Evolutionary conservation across 2,888 invertebrate genomes (phyloP), one percentile per base, ranked within the genome.

Genomic region (Eumerus sabulonum): DNA sequence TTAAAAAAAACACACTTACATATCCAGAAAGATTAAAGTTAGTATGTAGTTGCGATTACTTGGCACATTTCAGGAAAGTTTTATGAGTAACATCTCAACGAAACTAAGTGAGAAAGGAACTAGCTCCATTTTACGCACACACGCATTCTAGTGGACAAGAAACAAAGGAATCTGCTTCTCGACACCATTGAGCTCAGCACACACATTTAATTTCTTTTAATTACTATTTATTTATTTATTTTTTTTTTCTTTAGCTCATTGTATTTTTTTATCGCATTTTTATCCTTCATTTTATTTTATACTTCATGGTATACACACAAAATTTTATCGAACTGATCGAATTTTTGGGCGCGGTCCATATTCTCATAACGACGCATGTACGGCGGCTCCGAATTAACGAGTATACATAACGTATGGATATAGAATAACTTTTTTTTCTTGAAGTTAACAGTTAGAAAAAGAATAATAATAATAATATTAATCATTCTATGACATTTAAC

Each of bases 311-410:
- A 70, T 79, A 79, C 79, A 79, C 79, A 79, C 68, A 63, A 79
- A 79, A 70, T 79, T 79, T 79, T 79, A 79, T 79, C 79, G 79
- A 79, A 79, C 79, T 74, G 79, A 79, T 79, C 79, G 79, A 79
- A 79, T 74, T 79, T 79, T 79, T 79, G 79, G 79, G 79, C 79
- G 79, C 79, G 79, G 79, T 74, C 79, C 79, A 73, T 63, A 63
- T 73, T 53, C 59, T 74, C 62, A 59, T 56, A 60, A 74, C 79
- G 74, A 79, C 79, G 79, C 79, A 79, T 79, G 79, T 74, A 74
- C 79, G 64, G 45, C 63, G 77, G 18, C 9, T 13, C 27, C 27
- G 27, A n/a, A n/a, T n/a, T n/a, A n/a, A n/a, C n/a, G n/a, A 27
- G 27, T 27, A 27, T 27, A 27, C 27, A 27, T 27, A 27, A 4